Base-by-base conservation (phyloP, 2,113 vertebrate genomes). In the Cynopterus brachyotis region DNA sequence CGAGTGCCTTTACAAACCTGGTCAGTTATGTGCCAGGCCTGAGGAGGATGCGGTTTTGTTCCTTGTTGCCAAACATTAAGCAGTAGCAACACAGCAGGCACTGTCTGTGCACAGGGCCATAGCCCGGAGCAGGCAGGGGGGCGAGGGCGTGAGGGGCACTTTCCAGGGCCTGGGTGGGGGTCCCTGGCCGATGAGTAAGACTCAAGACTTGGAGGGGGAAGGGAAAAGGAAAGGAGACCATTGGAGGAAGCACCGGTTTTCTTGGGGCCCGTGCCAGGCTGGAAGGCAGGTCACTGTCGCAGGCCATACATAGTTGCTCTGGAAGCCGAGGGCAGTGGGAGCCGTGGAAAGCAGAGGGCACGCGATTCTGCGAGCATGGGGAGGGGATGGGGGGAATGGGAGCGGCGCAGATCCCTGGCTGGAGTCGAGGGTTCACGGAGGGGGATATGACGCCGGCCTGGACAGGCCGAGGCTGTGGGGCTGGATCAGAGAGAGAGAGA, bases 331-430 rank as follows among this genome's bases (percentile, higher is more conserved):
- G 53, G 40, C 6, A 9, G 20, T 1, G 11, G 72, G 32, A 82
- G 22, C 70, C 60, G 17, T 2, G 12, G 60, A 50, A 53, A 20
- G 64, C 3, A 24, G 30, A 64, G 55, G 32, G 15, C 28, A 28
- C 11, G 26, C 24, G 73, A 22, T 37, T 30, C 32, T 57, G 32
- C 30, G 20, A 16, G 12, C 40, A 32, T 26, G 30, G 62, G 47
- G 28, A 24, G 37, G 35, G 64, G 42, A 50, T 13, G 78, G 55
- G 24, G 47, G 50, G 9, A 6, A 6, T 40, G 17, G 66, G 42
- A 9, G 7, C 2, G 22, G 50, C 35, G 0, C 2, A 28, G 73
- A 47, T 57, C 50, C 22, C 0, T 6, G 3, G 17, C 19, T 30
- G 24, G 19, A 19, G 17, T 0, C 4, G 22, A 4, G 55, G 3